phyloP scores from a whole-genome alignment of 2,113 vertebrate genomes.

The Amblyornis subalaris region DNA sequence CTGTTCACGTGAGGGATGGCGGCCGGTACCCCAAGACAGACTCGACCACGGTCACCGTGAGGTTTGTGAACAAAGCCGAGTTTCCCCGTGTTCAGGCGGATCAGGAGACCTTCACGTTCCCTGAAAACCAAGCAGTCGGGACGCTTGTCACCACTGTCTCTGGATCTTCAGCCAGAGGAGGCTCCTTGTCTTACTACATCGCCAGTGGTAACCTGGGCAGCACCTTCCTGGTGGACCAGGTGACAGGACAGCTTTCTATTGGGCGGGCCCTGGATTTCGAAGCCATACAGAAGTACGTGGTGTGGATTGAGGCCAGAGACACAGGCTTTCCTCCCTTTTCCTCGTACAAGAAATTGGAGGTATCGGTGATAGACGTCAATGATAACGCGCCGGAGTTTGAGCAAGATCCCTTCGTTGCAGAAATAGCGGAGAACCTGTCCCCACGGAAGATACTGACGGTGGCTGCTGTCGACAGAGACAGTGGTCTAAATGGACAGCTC shows the following conservation, averaged over 20 bases:
- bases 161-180: conserved; percentile 85
- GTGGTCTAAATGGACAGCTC: conserved; percentile 88
- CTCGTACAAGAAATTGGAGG: conserved; percentile 88
- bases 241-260: conserved; percentile 88
- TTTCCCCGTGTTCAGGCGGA: conserved; percentile 85
- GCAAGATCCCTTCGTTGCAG: conserved; percentile 84
- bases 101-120: conserved; percentile 84
- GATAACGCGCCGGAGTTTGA: conserved; percentile 89
- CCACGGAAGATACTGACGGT: conserved; percentile 84
- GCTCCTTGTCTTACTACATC: conserved; percentile 88
- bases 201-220: conserved; percentile 92
- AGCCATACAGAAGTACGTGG: conserved; percentile 85
- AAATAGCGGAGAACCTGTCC: conserved; percentile 88
- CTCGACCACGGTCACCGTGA: conserved; percentile 90
- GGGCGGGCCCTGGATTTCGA: conserved; percentile 86
- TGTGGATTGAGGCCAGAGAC: conserved; percentile 95
- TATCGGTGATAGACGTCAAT: conserved; percentile 87
- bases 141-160: conserved; percentile 83
- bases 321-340: conserved; percentile 95
- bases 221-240: conserved; percentile 88
- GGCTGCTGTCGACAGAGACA: conserved; percentile 85
- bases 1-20: conserved; percentile 87
- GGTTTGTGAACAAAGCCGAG: conserved; percentile 86
- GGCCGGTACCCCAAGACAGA: conserved; percentile 84
- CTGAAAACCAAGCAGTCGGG: conserved; percentile 85